Base-by-base conservation (phyloP, 2,113 vertebrate genomes). In the Podarcis raffonei region DNA sequence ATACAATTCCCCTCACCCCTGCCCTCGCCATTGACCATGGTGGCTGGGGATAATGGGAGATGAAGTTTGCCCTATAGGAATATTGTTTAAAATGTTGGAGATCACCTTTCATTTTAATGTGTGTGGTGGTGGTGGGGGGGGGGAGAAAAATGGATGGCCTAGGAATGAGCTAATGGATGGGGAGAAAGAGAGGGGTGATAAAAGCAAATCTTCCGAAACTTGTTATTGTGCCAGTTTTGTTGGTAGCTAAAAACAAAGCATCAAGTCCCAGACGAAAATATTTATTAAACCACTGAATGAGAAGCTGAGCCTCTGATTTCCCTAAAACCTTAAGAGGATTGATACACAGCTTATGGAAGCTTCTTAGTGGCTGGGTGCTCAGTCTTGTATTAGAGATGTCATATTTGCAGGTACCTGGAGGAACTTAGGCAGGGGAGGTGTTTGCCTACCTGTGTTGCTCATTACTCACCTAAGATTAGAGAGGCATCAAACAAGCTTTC, bases 241-340 rank as follows among this genome's bases (percentile, higher is more conserved):
- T 88, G 81, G 86, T 93, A 85, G 71, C 84, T 94, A 90, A 86
- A 94, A 94, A 94, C 94, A 95, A 95, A 92, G 88, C 35, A 90
- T 83, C 95, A 94, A 94, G 87, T 77, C 87, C 92, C 85, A 0
- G 4, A 94, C 89, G 91, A 94, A 96, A 95, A 95, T 94, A 93
- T 95, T 96, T 96, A 94, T 96, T 94, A 95, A 95, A 88, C 89
- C 84, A 95, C 94, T 94, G 92, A 96, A 94, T 94, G 94, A 84
- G 93, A 95, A 94, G 94, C 95, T 86, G 94, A 94, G 93, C 93
- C 75, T 92, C 95, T 91, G 94, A 96, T 96, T 96, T 95, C 93
- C 93, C 89, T 96, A 96, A 96, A 94, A 93, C 95, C 91, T 94
- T 96, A 96, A 96, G 95, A 96, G 94, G 95, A 96, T 96, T 96